Evolutionary conservation across 1,140 invertebrate species (phyloP).

Genomic region (Heliothis virescens): DNA sequence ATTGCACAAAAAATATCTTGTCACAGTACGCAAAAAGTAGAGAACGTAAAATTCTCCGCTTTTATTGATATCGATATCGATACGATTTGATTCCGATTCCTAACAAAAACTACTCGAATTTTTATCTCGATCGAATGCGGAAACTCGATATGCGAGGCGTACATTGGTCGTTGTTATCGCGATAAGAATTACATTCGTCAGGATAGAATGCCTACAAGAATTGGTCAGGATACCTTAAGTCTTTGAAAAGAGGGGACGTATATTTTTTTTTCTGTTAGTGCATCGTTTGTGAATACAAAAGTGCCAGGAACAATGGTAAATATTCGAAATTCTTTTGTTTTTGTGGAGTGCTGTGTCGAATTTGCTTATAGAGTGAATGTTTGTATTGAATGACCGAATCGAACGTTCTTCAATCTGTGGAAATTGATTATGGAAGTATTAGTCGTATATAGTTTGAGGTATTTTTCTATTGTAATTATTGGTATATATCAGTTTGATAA

Average conservation of each 20-base stretch:
- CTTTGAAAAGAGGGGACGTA: neutral
- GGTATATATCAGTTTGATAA: too few relatives aligned
- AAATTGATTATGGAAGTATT: too few relatives aligned
- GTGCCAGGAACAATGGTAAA: slow-evolving; percentile 1
- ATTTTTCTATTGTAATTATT: too few relatives aligned
- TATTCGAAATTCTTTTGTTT: neutral
- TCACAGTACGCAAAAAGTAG: too few relatives aligned
- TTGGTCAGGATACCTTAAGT: slow-evolving; percentile 18
- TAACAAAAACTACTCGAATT: slow-evolving; percentile 9
- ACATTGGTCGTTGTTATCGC: slow-evolving; percentile 20
- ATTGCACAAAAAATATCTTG: too few relatives aligned
- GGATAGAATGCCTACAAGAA: slow-evolving; percentile 18
- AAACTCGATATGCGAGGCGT: neutral
- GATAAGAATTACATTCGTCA: slow-evolving; percentile 13
- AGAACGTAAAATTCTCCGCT: neutral
- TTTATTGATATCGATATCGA: neutral
- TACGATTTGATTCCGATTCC: neutral
- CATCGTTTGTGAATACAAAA: neutral
- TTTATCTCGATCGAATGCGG: slow-evolving; percentile 9
- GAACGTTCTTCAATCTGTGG: too few relatives aligned
- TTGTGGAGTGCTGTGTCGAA: neutral
- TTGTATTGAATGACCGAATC: too few relatives aligned
- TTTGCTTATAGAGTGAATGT: neutral
- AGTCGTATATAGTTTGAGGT: too few relatives aligned
- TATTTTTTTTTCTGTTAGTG: neutral